phyloP scores from a whole-genome alignment of 2,113 vertebrate genomes.

The Phasianus colchicus region DNA sequence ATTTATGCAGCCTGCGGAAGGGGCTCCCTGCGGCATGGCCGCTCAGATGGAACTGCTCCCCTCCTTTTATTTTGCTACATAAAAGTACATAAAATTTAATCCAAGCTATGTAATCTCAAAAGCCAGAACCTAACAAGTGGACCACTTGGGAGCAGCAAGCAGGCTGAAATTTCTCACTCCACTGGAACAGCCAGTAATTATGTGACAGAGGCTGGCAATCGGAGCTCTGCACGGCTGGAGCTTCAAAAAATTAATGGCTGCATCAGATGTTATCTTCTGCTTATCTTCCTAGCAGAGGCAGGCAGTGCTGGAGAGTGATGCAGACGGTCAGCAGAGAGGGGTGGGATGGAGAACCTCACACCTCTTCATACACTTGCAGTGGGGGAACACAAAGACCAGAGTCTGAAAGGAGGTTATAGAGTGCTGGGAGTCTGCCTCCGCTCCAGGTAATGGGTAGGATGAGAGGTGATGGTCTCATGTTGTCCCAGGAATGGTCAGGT shows the following conservation, averaged over 20 bases:
- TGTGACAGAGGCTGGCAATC: background rate
- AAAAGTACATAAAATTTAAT: slow-evolving; percentile 54
- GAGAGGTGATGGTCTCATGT: no score
- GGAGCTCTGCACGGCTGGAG: background rate
- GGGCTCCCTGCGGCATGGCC: background rate
- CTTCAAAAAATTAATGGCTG: slow-evolving; percentile 5
- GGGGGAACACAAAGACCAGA: background rate
- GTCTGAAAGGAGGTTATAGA: no score
- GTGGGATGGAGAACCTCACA: background rate
- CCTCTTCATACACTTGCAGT: accelerated
- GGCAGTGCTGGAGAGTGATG: accelerated
- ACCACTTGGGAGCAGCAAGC: slow-evolving; percentile 45
- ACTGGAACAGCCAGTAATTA: slow-evolving; percentile 20
- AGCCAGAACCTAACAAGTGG: slow-evolving; percentile 42
- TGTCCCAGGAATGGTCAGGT: no score
- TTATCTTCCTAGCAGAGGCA: background rate
- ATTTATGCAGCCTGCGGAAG: accelerated
- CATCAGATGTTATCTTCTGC: background rate
- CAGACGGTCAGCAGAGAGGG: background rate
- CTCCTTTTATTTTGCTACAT: slow-evolving; percentile 34
- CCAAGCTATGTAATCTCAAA: slow-evolving; percentile 25
- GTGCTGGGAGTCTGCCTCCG: no score
- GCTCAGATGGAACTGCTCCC: background rate
- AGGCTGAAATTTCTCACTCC: slow-evolving; percentile 38
- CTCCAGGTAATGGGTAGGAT: no score